Conservation (phyloP, 2,888 invertebrate species). For the Electrophaes corylata region DNA sequence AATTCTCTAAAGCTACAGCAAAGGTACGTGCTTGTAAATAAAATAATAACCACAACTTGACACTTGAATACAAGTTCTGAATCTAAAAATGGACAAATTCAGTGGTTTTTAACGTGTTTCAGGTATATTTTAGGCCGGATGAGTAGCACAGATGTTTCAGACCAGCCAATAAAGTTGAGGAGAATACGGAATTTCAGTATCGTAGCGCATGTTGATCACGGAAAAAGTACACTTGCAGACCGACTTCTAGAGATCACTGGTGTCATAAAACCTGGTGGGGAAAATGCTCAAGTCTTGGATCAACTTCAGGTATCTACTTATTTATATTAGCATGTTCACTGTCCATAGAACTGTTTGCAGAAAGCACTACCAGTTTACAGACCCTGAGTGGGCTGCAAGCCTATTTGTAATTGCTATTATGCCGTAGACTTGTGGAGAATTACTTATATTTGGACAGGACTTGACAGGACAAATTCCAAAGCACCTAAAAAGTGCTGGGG, state of each 20-base stretch:
- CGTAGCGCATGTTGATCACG: slow-evolving; percentile 99
- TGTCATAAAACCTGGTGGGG: slow-evolving; percentile 87
- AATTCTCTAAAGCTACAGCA: slow-evolving; percentile 28
- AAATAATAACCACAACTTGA: neutral
- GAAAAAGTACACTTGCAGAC: slow-evolving; percentile 98
- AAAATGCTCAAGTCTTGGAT: slow-evolving; percentile 89
- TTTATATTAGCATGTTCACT: too few relatives aligned
- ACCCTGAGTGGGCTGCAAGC: too few relatives aligned
- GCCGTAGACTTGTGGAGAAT: too few relatives aligned
- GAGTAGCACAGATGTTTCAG: slow-evolving; percentile 51
- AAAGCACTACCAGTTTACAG: too few relatives aligned
- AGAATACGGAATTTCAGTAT: slow-evolving; percentile 96
- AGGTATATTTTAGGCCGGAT: slow-evolving; percentile 43
- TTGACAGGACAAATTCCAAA: too few relatives aligned
- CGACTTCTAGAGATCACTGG: slow-evolving; percentile 97
- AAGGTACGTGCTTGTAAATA: slow-evolving; percentile 29
- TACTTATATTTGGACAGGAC: too few relatives aligned
- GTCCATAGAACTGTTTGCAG: too few relatives aligned
- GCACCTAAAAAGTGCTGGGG: too few relatives aligned
- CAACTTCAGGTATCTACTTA: slow-evolving; percentile 84
- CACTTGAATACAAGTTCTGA: too few relatives aligned
- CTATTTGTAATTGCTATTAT: too few relatives aligned
- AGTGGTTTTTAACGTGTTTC: slow-evolving; percentile 8
- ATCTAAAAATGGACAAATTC: too few relatives aligned
- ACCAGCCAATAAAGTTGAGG: slow-evolving; percentile 52